A percentile compares a stretch with the other conserved stretches of the same genome.
Conservation (phyloP, 1,140 invertebrate genomes). For the Ostrea edulis region DNA sequence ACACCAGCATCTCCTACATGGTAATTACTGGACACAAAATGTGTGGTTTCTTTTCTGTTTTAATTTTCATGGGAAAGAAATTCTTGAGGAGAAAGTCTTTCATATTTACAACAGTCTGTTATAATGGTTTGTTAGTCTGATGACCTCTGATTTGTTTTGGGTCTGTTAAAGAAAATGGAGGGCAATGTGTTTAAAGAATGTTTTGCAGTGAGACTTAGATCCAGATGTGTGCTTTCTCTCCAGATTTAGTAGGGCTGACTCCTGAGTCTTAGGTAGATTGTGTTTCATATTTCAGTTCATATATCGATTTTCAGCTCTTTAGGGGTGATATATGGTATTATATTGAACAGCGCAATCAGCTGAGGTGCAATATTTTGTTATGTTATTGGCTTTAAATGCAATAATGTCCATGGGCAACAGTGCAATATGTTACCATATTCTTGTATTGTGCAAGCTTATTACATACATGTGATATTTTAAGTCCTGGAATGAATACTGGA, state of each 20-base stretch:
- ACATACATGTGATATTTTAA: too few relatives aligned
- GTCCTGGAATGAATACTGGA: too few relatives aligned
- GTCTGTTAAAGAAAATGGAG: neutral
- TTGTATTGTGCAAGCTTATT: too few relatives aligned
- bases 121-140: neutral
- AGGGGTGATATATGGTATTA: neutral
- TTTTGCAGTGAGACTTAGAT: slow-evolving; percentile 18
- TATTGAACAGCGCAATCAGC: neutral
- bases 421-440: neutral
- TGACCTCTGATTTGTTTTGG: slow-evolving; percentile 2
- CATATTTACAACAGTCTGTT: neutral
- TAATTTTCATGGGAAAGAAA: slow-evolving; percentile 12
- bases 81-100: neutral
- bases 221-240: neutral
- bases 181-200: neutral
- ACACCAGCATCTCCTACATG: neutral
- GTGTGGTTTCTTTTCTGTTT: slow-evolving; percentile 1
- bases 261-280: neutral
- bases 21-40: neutral
- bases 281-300: neutral
- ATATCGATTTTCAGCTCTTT: neutral
- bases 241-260: neutral
- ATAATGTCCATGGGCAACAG: neutral
- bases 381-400: neutral
- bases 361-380: neutral